These are phyloP conservation scores for Drosophila prolongata DNA, from an alignment of 2,888 invertebrate species.

Conservation along the genomic window DNA sequence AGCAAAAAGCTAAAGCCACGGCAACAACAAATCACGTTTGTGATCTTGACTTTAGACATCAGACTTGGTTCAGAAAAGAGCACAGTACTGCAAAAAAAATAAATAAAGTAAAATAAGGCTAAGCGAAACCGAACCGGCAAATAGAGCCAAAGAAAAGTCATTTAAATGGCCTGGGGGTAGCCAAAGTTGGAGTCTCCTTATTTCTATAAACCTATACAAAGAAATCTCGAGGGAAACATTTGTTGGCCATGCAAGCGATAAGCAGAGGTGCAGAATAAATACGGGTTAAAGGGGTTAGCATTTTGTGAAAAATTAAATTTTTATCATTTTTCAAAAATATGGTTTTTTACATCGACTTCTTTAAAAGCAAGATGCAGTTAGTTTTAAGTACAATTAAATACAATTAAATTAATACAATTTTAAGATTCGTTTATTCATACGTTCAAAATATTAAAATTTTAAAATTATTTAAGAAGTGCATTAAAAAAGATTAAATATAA, in stretches of 20 bases:
- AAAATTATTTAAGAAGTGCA: no score
- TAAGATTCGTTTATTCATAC: no score
- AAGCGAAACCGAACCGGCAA: slow-evolving; percentile 51
- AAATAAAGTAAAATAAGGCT: slow-evolving; percentile 40
- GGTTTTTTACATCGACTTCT: no score
- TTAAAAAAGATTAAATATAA: no score
- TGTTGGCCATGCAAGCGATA: slow-evolving; percentile 37
- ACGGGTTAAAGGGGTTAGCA: neutral
- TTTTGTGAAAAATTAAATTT: neutral
- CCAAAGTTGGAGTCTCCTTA: slow-evolving; percentile 42
- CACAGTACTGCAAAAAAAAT: slow-evolving; percentile 33
- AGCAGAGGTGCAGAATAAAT: slow-evolving; percentile 36
- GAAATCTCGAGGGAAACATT: slow-evolving; percentile 52
- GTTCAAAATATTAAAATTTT: no score
- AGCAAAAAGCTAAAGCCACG: slow-evolving; percentile 51
- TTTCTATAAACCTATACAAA: slow-evolving; percentile 16
- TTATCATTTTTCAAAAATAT: no score
- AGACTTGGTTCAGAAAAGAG: slow-evolving; percentile 34
- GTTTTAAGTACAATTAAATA: no score
- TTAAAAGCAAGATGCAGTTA: no score
- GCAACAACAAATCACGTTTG: slow-evolving; percentile 73
- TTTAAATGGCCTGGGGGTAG: slow-evolving; percentile 61
- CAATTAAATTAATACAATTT: no score
- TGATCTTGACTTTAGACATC: slow-evolving; percentile 77
- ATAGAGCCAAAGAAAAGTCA: slow-evolving; percentile 64